These are phyloP conservation scores for Beris morrisii DNA, from an alignment of 2,888 invertebrate genomes.

Conservation along the genomic window DNA sequence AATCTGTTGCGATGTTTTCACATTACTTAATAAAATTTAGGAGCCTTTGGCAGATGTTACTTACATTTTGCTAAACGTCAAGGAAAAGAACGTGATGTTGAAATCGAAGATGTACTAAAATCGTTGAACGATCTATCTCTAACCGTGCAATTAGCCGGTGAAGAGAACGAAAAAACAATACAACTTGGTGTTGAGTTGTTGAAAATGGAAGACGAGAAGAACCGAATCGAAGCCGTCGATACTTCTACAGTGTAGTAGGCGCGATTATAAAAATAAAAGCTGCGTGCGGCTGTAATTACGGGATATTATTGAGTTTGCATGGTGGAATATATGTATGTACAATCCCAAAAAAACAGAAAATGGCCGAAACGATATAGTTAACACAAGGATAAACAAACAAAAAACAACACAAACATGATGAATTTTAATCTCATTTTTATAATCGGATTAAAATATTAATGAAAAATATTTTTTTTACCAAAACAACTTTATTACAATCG, in stretches of 20 bases:
- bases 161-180: slow-evolving; percentile 39
- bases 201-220: slow-evolving; percentile 35
- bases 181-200: slow-evolving; percentile 41
- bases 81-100: slow-evolving; percentile 53
- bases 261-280: slow-evolving; percentile 44
- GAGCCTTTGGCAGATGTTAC: slow-evolving; percentile 69
- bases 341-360: background rate
- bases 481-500: too few species aligned
- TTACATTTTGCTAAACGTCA: slow-evolving; percentile 73
- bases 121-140: slow-evolving; percentile 53
- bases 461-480: too few species aligned
- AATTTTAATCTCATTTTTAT: background rate
- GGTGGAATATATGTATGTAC: background rate
- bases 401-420: background rate
- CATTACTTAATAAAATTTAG: slow-evolving; percentile 48
- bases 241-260: slow-evolving; percentile 54
- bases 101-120: slow-evolving; percentile 52
- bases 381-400: background rate
- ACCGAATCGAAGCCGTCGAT: slow-evolving; percentile 51
- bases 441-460: too few species aligned
- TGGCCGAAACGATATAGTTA: background rate
- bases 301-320: slow-evolving; percentile 49
- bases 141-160: slow-evolving; percentile 40
- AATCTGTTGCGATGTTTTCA: background rate
- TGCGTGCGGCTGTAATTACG: slow-evolving; percentile 49